Percentiles rank a stretch among this genome's conserved stretches.
Evolutionary conservation across 2,113 vertebrate genomes (phyloP).

Genomic region (Neomonachus schauinslandi): DNA sequence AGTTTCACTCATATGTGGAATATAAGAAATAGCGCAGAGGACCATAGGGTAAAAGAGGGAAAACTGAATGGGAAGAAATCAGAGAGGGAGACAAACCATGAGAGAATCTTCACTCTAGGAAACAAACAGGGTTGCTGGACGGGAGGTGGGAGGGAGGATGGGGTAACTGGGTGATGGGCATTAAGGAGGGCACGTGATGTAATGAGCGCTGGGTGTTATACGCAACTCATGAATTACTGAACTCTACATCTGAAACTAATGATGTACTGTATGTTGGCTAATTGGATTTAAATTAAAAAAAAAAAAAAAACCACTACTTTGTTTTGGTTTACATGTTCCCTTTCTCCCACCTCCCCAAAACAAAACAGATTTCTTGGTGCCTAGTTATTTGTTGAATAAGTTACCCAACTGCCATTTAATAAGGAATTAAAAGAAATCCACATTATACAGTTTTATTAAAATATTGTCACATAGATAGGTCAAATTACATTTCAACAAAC

Average conservation of each 20-base stretch:
- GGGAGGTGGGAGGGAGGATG: too few relatives aligned
- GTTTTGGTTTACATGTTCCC: neutral
- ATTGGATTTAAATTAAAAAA: neutral
- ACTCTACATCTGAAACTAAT: neutral
- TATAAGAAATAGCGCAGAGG: neutral
- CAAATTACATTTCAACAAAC: neutral
- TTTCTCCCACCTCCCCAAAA: neutral
- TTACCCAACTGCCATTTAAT: neutral
- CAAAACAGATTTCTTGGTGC: neutral
- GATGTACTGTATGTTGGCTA: neutral
- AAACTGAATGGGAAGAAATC: neutral
- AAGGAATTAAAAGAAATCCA: neutral
- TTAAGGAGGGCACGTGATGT: neutral
- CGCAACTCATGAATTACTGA: neutral
- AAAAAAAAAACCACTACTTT: neutral
- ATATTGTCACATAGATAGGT: neutral
- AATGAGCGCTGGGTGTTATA: neutral
- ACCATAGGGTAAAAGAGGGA: neutral
- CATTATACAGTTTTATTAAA: neutral
- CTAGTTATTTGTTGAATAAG: neutral
- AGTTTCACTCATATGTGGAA: neutral
- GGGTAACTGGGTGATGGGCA: too few relatives aligned
- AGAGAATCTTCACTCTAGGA: too few relatives aligned
- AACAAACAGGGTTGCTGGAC: too few relatives aligned
- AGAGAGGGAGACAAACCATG: neutral